A percentile compares a stretch with the other conserved stretches of the same genome.
Conservation (phyloP, 53 echinoderm and acorn worm species). For the Astropecten irregularis region DNA sequence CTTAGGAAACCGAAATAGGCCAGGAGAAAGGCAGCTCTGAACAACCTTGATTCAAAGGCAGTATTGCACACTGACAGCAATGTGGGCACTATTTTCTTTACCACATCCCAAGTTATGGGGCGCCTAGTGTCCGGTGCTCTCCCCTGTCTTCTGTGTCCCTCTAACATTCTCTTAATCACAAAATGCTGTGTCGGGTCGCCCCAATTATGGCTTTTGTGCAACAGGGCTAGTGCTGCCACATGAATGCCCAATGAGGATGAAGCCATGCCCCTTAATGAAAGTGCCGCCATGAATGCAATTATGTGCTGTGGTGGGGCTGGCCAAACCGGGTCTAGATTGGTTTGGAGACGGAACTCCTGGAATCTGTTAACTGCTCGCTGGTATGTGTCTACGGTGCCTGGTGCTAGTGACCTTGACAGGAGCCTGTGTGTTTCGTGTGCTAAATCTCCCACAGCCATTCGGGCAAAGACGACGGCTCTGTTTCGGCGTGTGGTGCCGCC, state of each 20-base stretch:
- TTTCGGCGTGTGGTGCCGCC: not conserved
- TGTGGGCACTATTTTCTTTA: not conserved
- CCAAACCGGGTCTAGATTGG: not conserved
- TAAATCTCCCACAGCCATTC: conserved; percentile 12
- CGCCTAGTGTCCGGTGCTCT: not conserved
- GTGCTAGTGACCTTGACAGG: conserved; percentile 13
- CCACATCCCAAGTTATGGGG: conserved; percentile 2
- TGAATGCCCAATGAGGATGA: not conserved
- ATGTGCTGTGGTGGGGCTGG: conserved; percentile 14
- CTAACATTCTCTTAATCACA: not conserved
- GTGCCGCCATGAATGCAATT: not conserved
- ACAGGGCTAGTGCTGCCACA: not conserved
- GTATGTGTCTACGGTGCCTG: conserved; percentile 8
- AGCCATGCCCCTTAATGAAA: not conserved
- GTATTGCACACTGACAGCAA: not conserved
- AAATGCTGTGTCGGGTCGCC: conserved; percentile 4
- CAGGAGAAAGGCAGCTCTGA: conserved; percentile 7
- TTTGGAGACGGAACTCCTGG: conserved; percentile 13
- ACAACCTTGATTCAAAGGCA: too few relatives aligned
- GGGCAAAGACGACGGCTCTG: not conserved
- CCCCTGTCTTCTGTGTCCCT: not conserved
- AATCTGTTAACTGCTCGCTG: conserved; percentile 7
- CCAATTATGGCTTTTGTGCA: conserved; percentile 27
- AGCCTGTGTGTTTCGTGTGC: conserved; percentile 43
- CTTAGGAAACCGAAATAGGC: conserved; percentile 21